These are phyloP conservation scores for Phrynocephalus versicolor DNA, from an alignment of 2,113 vertebrate species.

Conservation along the genomic window DNA sequence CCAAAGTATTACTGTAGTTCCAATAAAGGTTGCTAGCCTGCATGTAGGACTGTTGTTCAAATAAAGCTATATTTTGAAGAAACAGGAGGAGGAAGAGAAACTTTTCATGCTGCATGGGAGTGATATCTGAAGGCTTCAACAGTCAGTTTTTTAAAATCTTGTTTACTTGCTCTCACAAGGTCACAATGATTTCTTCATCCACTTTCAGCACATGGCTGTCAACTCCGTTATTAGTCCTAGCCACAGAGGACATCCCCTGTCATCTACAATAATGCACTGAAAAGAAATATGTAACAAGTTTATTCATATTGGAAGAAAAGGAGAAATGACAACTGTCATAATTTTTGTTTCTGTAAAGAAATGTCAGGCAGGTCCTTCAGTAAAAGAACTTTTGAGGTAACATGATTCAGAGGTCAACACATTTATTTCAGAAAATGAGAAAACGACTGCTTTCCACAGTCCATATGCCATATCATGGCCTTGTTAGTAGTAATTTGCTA, in stretches of 20 bases:
- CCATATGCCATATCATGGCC: background rate
- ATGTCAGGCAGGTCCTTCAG: background rate
- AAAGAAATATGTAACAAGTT: slow-evolving; percentile 24
- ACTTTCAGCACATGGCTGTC: slow-evolving; percentile 23
- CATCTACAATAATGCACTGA: slow-evolving; percentile 4
- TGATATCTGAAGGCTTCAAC: background rate
- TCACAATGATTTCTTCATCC: slow-evolving; percentile 44
- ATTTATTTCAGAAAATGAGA: background rate
- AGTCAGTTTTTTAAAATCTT: slow-evolving; percentile 22
- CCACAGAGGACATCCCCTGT: slow-evolving; percentile 32
- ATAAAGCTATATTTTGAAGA: background rate
- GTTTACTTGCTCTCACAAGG: slow-evolving; percentile 61
- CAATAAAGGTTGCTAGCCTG: background rate
- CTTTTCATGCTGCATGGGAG: background rate
- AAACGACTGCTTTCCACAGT: background rate
- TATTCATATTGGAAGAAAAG: slow-evolving; percentile 7
- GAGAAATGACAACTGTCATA: slow-evolving; percentile 8
- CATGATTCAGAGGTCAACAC: background rate
- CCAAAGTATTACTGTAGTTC: too few relatives aligned
- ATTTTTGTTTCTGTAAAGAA: slow-evolving; percentile 2
- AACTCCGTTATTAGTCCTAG: slow-evolving; percentile 47
- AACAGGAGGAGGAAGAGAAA: too few relatives aligned
- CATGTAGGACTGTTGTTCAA: background rate
- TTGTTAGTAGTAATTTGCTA: too few relatives aligned
- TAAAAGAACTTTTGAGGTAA: background rate